phyloP scores from a whole-genome alignment of 2,888 invertebrate genomes.

The Cataglyphis altisquamis region DNA sequence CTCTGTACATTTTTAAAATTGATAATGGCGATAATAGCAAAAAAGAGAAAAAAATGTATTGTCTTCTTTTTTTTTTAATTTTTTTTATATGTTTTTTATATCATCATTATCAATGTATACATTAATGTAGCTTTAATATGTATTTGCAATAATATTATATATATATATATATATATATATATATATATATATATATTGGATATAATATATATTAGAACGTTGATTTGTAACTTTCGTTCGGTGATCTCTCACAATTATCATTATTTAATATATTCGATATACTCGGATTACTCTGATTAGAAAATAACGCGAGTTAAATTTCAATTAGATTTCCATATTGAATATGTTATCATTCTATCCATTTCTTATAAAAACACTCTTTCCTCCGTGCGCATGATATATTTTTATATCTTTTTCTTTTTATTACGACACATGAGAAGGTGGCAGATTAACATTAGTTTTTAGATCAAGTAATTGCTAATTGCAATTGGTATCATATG shows the following conservation, averaged over 20 bases:
- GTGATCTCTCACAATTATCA: neutral
- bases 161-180: too few relatives aligned
- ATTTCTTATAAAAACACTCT: neutral
- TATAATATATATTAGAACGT: neutral
- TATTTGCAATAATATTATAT: neutral
- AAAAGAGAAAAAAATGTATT: neutral
- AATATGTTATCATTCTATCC: neutral
- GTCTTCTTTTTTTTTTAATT: neutral
- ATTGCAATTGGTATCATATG: slow-evolving; percentile 32
- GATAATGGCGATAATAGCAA: neutral
- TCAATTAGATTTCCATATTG: neutral
- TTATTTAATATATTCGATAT: too few relatives aligned
- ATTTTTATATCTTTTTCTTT: neutral
- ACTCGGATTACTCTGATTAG: neutral
- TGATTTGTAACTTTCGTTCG: neutral
- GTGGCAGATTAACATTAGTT: slow-evolving; percentile 1
- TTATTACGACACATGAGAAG: neutral
- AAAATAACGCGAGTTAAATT: neutral
- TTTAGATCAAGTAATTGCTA: slow-evolving; percentile 44
- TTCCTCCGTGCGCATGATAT: neutral
- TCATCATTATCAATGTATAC: neutral
- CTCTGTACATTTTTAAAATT: neutral
- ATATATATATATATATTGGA: too few relatives aligned
- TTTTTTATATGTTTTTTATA: neutral
- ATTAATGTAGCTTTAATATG: neutral